A percentile compares a stretch with the other conserved stretches of the same genome.
phyloP scores from a whole-genome alignment of 2,113 vertebrate species.

The Circaetus cinerascens region DNA sequence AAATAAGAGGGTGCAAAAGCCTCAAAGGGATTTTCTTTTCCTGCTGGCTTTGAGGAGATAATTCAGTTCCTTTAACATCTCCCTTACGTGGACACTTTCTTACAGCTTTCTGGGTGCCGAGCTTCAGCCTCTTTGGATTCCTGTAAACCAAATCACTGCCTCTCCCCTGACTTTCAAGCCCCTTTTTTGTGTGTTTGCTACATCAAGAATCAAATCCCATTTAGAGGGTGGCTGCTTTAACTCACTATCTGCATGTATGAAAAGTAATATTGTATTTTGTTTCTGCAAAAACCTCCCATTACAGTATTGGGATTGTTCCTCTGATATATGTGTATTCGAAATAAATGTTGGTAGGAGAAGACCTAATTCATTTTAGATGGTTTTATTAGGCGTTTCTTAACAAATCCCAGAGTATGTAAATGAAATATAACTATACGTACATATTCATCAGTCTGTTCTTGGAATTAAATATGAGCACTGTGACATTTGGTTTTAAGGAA shows the following conservation, averaged over 20 bases:
- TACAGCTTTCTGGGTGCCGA: not conserved
- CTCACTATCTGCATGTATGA: not conserved
- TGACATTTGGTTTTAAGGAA: slow-evolving; percentile 75
- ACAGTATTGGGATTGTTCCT: slow-evolving; percentile 14
- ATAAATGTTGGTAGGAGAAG: slow-evolving; percentile 52
- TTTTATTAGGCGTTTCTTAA: slow-evolving; percentile 62
- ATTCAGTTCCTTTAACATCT: not conserved
- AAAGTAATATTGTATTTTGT: not conserved
- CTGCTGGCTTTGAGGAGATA: not conserved
- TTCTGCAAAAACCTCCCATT: not conserved
- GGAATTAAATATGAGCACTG: slow-evolving; percentile 68
- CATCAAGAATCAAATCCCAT: not conserved
- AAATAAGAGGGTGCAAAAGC: not conserved
- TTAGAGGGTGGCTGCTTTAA: not conserved
- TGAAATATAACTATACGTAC: slow-evolving; percentile 66
- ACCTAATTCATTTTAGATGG: slow-evolving; percentile 55
- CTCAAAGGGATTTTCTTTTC: not conserved
- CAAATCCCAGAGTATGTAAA: slow-evolving; percentile 66
- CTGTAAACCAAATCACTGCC: not conserved
- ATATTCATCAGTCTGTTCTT: slow-evolving; percentile 70
- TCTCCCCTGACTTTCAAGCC: not conserved
- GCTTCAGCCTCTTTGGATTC: not conserved
- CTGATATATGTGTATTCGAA: slow-evolving; percentile 39
- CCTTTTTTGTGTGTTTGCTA: not conserved
- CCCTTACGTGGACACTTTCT: not conserved